These are phyloP conservation scores for Nineta flava DNA, from an alignment of 2,888 invertebrate genomes.

Conservation along the genomic window DNA sequence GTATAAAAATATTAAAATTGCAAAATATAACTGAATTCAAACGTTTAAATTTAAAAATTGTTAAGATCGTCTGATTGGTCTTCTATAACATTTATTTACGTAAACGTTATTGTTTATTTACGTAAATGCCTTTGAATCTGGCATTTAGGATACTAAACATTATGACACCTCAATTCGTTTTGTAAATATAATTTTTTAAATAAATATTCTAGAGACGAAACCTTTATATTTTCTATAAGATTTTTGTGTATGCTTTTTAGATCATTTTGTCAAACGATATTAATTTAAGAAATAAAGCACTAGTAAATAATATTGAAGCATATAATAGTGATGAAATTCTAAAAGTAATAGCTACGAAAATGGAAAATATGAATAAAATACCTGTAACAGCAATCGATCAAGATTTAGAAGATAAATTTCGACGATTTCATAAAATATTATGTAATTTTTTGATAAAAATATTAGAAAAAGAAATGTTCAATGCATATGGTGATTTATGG, in stretches of 20 bases:
- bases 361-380: background rate
- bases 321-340: constrained; percentile 19
- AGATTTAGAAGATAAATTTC: background rate
- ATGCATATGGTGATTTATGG: constrained; percentile 37
- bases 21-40: no score
- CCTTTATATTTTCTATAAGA: no score
- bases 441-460: constrained; percentile 11
- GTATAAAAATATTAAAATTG: no score
- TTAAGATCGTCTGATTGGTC: no score
- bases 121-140: no score
- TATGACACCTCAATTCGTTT: no score
- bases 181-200: no score
- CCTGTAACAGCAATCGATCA: background rate
- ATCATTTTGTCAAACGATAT: constrained; percentile 40
- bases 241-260: constrained; percentile 23
- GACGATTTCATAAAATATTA: background rate
- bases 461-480: constrained; percentile 37
- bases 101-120: no score
- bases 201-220: no score
- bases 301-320: constrained; percentile 29
- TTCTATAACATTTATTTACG: no score
- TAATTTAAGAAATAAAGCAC: constrained; percentile 39
- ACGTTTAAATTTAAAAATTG: no score
- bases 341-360: constrained; percentile 11
- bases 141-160: no score